phyloP scores from a whole-genome alignment of 1,140 invertebrate species.

The Chionoecetes opilio region DNA sequence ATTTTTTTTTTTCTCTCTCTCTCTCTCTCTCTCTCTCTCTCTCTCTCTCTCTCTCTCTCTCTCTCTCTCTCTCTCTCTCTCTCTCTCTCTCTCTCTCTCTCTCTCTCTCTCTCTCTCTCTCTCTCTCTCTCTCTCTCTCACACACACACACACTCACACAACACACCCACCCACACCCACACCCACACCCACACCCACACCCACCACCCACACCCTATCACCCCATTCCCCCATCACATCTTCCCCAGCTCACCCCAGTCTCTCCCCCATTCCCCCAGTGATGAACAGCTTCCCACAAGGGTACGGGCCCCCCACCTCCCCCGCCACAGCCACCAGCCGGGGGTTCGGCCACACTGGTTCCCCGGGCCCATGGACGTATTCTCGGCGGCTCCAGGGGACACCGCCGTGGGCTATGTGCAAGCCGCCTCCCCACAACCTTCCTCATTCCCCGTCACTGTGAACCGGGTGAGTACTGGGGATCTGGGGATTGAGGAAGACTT shows the following conservation, averaged over 20 bases:
- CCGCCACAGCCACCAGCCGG: conserved; percentile 87
- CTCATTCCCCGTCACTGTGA: conserved; percentile 87
- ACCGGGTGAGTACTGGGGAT: conserved; percentile 72
- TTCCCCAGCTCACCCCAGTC: not conserved
- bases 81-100: too few relatives aligned
- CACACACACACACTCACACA: not conserved
- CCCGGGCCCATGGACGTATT: conserved; percentile 92
- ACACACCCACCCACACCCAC: not conserved
- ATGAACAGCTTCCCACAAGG: conserved; percentile 95
- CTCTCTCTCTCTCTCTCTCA: conserved; percentile 2
- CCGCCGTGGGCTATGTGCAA: conserved; percentile 93
- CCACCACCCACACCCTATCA: not conserved
- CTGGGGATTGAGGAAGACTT: too few relatives aligned
- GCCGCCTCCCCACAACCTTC: conserved; percentile 95
- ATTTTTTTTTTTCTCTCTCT: too few relatives aligned
- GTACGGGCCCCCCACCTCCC: conserved; percentile 89
- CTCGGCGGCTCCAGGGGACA: conserved; percentile 78
- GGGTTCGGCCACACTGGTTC: conserved; percentile 95
- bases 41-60: too few relatives aligned
- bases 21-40: too few relatives aligned
- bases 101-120: conserved; percentile 24
- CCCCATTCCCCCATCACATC: not conserved
- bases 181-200: not conserved
- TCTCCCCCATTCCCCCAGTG: conserved; percentile 86
- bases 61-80: too few relatives aligned